A percentile compares a stretch with the other conserved stretches of the same genome.
phyloP scores from a whole-genome alignment of 2,113 vertebrate genomes.

The Sinosuthora webbiana region DNA sequence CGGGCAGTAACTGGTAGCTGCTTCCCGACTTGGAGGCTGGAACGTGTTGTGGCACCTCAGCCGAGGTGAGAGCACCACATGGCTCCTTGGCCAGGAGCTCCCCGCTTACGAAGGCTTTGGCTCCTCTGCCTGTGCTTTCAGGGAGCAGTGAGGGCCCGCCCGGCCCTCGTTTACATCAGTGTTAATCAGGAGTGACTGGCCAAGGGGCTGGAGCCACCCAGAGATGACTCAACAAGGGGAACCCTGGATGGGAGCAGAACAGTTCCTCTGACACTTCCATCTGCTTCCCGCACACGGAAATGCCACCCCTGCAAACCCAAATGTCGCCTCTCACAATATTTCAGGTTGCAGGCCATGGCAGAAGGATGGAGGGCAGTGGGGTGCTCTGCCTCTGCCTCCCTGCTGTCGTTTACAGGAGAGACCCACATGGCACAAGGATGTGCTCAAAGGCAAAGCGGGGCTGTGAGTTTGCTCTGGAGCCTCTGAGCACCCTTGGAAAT shows the following conservation, averaged over 20 bases:
- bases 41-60: not conserved
- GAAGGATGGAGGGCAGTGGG: not conserved
- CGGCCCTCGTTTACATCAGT: not conserved
- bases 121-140: not conserved
- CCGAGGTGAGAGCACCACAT: not conserved
- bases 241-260: not conserved
- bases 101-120: not conserved
- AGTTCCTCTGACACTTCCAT: not conserved
- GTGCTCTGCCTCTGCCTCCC: not conserved
- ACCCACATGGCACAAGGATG: not conserved
- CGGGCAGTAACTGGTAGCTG: constrained; percentile 6
- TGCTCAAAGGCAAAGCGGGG: accelerated
- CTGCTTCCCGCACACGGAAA: not conserved
- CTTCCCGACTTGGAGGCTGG: not conserved
- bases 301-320: not conserved
- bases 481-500: not conserved
- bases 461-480: accelerated
- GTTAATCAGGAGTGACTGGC: constrained; percentile 45
- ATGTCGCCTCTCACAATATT: not conserved
- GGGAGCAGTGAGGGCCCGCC: not conserved
- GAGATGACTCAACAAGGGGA: not conserved
- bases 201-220: not conserved
- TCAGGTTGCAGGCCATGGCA: not conserved
- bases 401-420: not conserved
- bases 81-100: not conserved